These are phyloP conservation scores for Aphrophora alni DNA, from an alignment of 2,888 invertebrate species.

Conservation along the genomic window DNA sequence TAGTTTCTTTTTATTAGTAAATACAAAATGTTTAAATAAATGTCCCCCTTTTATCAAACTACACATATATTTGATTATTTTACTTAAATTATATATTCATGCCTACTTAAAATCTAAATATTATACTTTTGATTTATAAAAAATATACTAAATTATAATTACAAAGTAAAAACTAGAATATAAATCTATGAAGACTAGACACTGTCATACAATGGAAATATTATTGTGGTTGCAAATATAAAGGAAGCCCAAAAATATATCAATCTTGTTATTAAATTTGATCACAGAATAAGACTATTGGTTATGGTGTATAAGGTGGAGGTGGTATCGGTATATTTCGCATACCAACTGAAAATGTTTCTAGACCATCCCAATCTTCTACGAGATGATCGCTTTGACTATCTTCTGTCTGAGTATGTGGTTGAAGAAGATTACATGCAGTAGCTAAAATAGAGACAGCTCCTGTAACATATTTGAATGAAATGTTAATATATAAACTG, in stretches of 20 bases:
- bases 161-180: too few species aligned
- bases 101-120: too few species aligned
- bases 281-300: neutral
- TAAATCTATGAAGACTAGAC: neutral
- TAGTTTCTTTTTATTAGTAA: too few species aligned
- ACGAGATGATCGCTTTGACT: constrained; percentile 63
- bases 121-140: too few species aligned
- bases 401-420: constrained; percentile 54
- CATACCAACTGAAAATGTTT: constrained; percentile 60
- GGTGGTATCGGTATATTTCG: constrained; percentile 56
- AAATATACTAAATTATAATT: too few species aligned
- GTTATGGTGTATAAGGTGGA: constrained; percentile 67
- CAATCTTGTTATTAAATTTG: neutral
- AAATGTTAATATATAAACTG: too few species aligned
- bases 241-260: neutral
- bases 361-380: constrained; percentile 68
- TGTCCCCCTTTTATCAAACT: too few species aligned
- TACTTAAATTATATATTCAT: too few species aligned
- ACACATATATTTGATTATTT: too few species aligned
- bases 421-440: constrained; percentile 70
- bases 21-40: too few species aligned
- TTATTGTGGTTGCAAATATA: too few species aligned
- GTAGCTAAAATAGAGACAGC: constrained; percentile 71
- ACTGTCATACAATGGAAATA: too few species aligned
- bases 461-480: constrained; percentile 59